Evolutionary conservation across 2,888 invertebrate genomes (phyloP).

Genomic region (Lasioglossum villosulum): DNA sequence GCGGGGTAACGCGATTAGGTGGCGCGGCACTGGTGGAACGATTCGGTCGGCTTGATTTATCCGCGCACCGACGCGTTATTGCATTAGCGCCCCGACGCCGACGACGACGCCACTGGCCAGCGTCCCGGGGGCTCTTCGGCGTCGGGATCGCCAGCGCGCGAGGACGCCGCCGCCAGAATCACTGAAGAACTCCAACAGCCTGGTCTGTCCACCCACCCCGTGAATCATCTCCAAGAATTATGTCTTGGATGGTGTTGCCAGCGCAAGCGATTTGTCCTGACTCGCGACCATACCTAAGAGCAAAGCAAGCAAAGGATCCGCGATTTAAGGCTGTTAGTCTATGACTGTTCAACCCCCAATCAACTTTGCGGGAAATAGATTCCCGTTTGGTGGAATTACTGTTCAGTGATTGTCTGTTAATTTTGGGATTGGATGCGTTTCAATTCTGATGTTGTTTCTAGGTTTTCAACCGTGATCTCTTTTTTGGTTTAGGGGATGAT

Average conservation of each 20-base stretch:
- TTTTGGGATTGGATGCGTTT: background rate
- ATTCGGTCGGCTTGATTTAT: constrained; percentile 81
- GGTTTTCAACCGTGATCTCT: too few species aligned
- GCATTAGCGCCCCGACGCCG: constrained; percentile 80
- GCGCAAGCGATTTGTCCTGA: constrained; percentile 61
- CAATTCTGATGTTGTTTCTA: background rate
- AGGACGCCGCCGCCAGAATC: constrained; percentile 41
- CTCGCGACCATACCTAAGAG: background rate
- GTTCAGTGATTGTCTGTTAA: background rate
- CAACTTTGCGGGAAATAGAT: background rate
- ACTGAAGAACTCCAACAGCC: constrained; percentile 41
- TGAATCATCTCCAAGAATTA: constrained; percentile 78
- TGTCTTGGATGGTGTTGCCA: constrained; percentile 66
- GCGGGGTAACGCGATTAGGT: constrained; percentile 81
- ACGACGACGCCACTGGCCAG: constrained; percentile 58
- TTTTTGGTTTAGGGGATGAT: too few species aligned
- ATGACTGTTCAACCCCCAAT: background rate
- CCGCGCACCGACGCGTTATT: constrained; percentile 81
- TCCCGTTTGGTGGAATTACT: too few species aligned
- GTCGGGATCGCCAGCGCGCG: constrained; percentile 46
- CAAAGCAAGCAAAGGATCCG: background rate
- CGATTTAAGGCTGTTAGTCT: background rate
- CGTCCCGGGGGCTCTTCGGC: constrained; percentile 52
- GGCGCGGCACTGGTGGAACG: constrained; percentile 70
- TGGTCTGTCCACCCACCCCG: constrained; percentile 65